Conservation (phyloP, 2,888 invertebrate species). For the Brachyopa scutellaris region DNA sequence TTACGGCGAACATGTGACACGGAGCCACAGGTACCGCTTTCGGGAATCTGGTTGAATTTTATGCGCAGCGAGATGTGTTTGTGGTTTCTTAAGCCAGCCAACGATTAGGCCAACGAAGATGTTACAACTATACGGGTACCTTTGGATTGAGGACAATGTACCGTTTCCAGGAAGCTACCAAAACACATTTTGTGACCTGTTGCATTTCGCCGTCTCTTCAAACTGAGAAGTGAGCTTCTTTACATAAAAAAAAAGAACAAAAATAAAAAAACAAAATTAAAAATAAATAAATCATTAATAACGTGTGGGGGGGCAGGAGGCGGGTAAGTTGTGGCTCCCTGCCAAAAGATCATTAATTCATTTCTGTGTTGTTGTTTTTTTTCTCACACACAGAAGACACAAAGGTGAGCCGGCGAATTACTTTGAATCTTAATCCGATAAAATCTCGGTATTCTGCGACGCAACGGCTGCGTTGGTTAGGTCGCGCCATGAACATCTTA, state of each 20-base stretch:
- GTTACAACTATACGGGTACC: too few relatives aligned
- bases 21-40: constrained; percentile 15
- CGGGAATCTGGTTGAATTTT: constrained; percentile 3
- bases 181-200: constrained; percentile 6
- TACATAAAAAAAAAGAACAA: too few relatives aligned
- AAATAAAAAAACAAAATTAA: too few relatives aligned
- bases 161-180: constrained; percentile 37
- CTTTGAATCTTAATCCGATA: constrained; percentile 48
- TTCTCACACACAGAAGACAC: background rate
- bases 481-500: constrained; percentile 51
- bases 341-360: constrained; percentile 45
- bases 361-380: constrained; percentile 14
- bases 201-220: background rate
- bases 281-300: constrained; percentile 50
- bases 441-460: constrained; percentile 24
- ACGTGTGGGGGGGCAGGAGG: background rate
- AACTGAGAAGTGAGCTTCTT: background rate
- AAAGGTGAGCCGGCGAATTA: constrained; percentile 39
- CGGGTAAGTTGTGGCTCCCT: background rate
- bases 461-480: background rate
- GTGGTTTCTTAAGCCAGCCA: constrained; percentile 45
- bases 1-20: constrained; percentile 44
- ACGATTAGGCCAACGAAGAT: constrained; percentile 31
- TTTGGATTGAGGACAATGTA: constrained; percentile 8
- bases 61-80: constrained; percentile 39